A percentile compares a stretch with the other conserved stretches of the same genome.
Conservation (phyloP, 2,888 invertebrate genomes). For the Apotomis turbidana region DNA sequence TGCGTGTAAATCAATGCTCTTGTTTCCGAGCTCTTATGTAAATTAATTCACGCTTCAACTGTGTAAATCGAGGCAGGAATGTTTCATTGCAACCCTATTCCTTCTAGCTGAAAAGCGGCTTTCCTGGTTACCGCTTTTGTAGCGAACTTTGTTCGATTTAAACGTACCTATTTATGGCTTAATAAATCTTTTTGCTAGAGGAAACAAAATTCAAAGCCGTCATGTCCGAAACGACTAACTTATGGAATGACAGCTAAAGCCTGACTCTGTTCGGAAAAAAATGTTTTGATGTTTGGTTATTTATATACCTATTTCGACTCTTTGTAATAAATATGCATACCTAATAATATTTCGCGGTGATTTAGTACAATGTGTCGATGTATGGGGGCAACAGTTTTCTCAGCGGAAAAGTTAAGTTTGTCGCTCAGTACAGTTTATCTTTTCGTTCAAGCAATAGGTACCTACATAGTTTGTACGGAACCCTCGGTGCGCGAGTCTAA, state of each 20-base stretch:
- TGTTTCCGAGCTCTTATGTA: conserved; percentile 51
- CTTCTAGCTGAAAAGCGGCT: conserved; percentile 9
- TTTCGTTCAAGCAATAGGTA: no score
- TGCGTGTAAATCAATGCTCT: conserved; percentile 52
- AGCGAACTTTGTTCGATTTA: conserved; percentile 17
- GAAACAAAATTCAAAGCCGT: conserved; percentile 43
- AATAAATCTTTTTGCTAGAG: conserved; percentile 44
- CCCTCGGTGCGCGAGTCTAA: no score
- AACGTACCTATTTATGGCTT: conserved; percentile 30
- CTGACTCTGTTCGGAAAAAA: conserved; percentile 17
- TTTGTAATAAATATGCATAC: no score
- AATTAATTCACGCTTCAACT: conserved; percentile 52
- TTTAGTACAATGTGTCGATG: no score
- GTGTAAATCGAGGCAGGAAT: conserved; percentile 18
- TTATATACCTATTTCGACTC: background rate
- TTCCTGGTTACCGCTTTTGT: background rate
- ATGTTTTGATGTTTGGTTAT: conserved; percentile 9
- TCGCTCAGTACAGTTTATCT: no score
- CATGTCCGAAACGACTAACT: conserved; percentile 39
- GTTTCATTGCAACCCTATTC: conserved; percentile 13
- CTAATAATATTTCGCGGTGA: no score
- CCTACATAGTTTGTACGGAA: no score
- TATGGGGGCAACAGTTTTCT: no score
- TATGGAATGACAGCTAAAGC: conserved; percentile 39
- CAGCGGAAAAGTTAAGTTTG: no score